Percentiles rank a stretch among this genome's conserved stretches.
These are phyloP conservation scores for Albula glossodonta DNA, from an alignment of 2,113 vertebrate species.

Conservation along the genomic window DNA sequence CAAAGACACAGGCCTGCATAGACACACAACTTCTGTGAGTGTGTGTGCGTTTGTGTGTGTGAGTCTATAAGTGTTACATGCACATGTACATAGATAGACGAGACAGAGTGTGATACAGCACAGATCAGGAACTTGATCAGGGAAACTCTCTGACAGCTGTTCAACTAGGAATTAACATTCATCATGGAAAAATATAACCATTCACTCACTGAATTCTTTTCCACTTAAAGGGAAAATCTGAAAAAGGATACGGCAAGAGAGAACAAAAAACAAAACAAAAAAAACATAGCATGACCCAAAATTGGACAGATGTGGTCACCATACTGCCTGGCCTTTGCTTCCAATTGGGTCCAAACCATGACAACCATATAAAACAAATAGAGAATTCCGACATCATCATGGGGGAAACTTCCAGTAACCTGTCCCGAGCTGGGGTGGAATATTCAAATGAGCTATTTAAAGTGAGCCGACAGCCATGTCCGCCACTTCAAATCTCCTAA, in stretches of 20 bases:
- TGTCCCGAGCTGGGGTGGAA: slow-evolving; percentile 2
- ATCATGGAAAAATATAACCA: neutral
- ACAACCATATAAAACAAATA: neutral
- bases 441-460: slow-evolving; percentile 13
- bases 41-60: neutral
- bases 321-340: neutral
- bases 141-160: neutral
- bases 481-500: neutral
- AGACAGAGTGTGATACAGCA: neutral
- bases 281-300: neutral
- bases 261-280: neutral
- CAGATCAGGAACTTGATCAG: neutral
- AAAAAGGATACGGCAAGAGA: neutral
- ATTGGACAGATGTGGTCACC: neutral
- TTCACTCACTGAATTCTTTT: neutral
- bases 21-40: neutral
- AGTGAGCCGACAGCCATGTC: neutral
- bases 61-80: neutral
- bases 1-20: neutral
- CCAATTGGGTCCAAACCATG: neutral
- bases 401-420: slow-evolving; percentile 17
- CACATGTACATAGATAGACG: no score
- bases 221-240: neutral
- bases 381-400: neutral
- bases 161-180: neutral